These are phyloP conservation scores for Nomada hirtipes DNA, from an alignment of 2,888 invertebrate species.

Conservation along the genomic window DNA sequence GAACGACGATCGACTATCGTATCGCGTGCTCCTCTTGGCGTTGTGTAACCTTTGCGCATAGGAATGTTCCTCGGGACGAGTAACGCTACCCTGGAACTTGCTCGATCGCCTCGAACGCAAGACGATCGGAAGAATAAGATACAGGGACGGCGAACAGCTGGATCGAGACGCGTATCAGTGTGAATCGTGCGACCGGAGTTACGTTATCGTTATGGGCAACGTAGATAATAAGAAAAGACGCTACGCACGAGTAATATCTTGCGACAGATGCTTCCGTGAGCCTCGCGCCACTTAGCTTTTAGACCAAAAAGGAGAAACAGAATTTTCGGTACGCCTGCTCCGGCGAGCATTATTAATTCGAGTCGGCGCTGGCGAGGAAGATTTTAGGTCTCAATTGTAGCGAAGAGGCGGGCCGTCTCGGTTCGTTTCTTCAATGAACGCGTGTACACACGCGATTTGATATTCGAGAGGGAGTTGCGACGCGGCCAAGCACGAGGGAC, in stretches of 20 bases:
- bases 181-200: conserved; percentile 10
- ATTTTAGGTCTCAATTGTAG: conserved; percentile 3
- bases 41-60: neutral
- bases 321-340: conserved; percentile 12
- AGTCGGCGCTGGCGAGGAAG: neutral
- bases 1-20: neutral
- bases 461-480: too few relatives aligned
- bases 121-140: conserved; percentile 5
- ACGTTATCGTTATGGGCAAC: conserved; percentile 4
- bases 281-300: conserved; percentile 58
- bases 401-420: neutral
- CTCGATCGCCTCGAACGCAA: neutral
- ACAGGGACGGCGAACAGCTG: neutral
- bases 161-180: neutral
- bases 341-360: conserved; percentile 3
- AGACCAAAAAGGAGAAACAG: conserved; percentile 56
- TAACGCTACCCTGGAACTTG: too few relatives aligned
- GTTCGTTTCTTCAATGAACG: conserved; percentile 16
- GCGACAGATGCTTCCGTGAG: neutral
- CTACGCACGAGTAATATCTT: neutral
- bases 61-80: neutral
- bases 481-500: neutral
- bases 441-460: too few relatives aligned
- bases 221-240: conserved; percentile 1
- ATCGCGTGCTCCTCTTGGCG: neutral